phyloP scores from a whole-genome alignment of 2,113 vertebrate species.

The Rhabdornis inornatus region DNA sequence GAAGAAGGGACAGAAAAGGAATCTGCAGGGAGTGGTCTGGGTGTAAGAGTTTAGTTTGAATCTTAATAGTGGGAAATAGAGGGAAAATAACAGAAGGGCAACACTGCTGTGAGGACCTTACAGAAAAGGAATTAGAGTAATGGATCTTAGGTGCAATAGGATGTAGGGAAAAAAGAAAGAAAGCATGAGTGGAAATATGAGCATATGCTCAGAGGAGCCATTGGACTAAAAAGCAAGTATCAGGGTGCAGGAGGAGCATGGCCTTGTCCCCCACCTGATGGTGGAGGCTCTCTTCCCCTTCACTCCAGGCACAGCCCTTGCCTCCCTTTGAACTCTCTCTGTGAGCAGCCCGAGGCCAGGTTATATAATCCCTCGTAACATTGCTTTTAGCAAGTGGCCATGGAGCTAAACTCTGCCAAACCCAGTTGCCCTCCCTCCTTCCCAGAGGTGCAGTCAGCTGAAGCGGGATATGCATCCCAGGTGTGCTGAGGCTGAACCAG shows the following conservation, averaged over 20 bases:
- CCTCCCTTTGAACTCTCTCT: not conserved
- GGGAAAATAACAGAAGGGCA: not conserved
- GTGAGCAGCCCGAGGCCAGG: accelerated
- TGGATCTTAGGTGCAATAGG: not conserved
- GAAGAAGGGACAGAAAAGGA: not conserved
- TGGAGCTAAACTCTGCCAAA: not conserved
- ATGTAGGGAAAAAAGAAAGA: not conserved
- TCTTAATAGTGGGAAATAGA: not conserved
- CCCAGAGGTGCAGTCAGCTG: not conserved
- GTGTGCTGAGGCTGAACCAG: not conserved
- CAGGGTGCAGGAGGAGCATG: not conserved
- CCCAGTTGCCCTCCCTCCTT: not conserved
- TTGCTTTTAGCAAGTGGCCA: not conserved
- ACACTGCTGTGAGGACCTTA: not conserved
- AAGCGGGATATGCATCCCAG: not conserved
- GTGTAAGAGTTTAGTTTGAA: not conserved
- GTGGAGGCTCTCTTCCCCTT: not conserved
- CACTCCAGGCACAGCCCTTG: not conserved
- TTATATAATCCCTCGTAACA: not conserved
- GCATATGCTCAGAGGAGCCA: not conserved
- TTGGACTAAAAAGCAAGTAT: not conserved
- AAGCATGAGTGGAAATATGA: not conserved
- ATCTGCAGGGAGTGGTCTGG: not conserved
- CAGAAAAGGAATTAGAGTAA: not conserved
- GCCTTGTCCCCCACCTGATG: too few relatives aligned